Percentiles rank a stretch among this genome's conserved stretches.
phyloP scores from a whole-genome alignment of 2,888 invertebrate genomes.

The Congeria kusceri region DNA sequence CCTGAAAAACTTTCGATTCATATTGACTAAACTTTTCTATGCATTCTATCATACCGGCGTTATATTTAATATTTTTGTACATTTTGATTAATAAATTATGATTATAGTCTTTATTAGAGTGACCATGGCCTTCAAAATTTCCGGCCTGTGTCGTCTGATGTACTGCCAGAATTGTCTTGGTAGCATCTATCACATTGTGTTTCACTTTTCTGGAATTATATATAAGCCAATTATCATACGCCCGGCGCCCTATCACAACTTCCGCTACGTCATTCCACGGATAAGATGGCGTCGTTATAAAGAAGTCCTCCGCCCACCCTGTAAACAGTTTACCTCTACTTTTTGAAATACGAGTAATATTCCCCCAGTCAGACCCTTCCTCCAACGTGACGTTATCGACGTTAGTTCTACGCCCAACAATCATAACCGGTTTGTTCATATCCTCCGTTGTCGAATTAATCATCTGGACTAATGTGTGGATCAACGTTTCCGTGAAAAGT shows the following conservation, averaged over 20 bases:
- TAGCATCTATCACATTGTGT: slow-evolving; percentile 73
- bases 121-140: slow-evolving; percentile 73
- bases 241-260: slow-evolving; percentile 78
- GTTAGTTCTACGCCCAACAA: slow-evolving; percentile 71
- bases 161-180: slow-evolving; percentile 74
- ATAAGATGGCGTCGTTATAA: slow-evolving; percentile 72
- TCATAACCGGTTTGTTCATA: slow-evolving; percentile 57
- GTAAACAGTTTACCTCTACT: slow-evolving; percentile 72
- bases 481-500: slow-evolving; percentile 70
- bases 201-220: slow-evolving; percentile 68
- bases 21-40: slow-evolving; percentile 52
- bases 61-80: slow-evolving; percentile 68
- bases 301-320: slow-evolving; percentile 77
- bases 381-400: slow-evolving; percentile 68
- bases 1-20: slow-evolving; percentile 19
- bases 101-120: slow-evolving; percentile 72
- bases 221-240: slow-evolving; percentile 81
- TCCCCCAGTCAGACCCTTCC: slow-evolving; percentile 63
- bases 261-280: slow-evolving; percentile 78
- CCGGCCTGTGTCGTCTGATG: slow-evolving; percentile 79
- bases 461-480: slow-evolving; percentile 63
- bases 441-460: slow-evolving; percentile 28
- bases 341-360: slow-evolving; percentile 60
- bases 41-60: slow-evolving; percentile 71
- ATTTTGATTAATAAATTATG: slow-evolving; percentile 65